Evolutionary conservation across 2,888 invertebrate species (phyloP), one percentile per base, ranked within the genome.

Genomic region (Rhaphigaster nebulosa): DNA sequence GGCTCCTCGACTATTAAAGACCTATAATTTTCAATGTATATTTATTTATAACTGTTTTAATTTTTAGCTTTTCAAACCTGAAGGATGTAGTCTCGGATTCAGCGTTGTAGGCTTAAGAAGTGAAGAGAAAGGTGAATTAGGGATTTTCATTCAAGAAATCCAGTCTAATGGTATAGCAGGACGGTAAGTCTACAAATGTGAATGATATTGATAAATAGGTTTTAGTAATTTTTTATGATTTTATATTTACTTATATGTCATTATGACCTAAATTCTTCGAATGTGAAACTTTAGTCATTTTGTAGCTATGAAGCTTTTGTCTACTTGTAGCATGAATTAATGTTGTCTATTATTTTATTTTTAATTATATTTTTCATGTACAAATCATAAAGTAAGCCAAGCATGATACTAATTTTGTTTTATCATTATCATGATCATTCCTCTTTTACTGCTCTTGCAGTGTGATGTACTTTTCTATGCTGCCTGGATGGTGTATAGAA

Each of bases 81-180:
- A 96, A 93, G 95, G 94, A 92, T 94, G 94, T 93, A 97, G 96
- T 93, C 95, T 96, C 93, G 97, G 96, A 92, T 97, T 97, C 95
- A 96, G 95, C 94, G 96, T 95, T 92, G 95, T 95, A 93, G 96
- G 95, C 10, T 94, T 96, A 89, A 94, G 95, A 91, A 95, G 95
- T 92, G 95, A 96, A 93, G 95, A 95, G 92, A 94, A 95, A 92
- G 95, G 95, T n/a, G 96, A 96, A 92, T 94, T 96, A 34, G 96
- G 96, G 41, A 96, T 96, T 92, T 96, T 95, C 93, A 94, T 96
- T 23, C 95, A 96, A 93, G 95, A 96, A 93, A 95, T 96, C 92
- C 96, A 96, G 93, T 95, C 95, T 0, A 94, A 94, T 92, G 96
- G 96, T 80, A 95, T 96, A 84, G 96, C 96, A 90, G 95, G 95